Evolutionary conservation across 2,113 vertebrate genomes (phyloP), one percentile per base, ranked within the genome.

Genomic region (Neotoma lepida): DNA sequence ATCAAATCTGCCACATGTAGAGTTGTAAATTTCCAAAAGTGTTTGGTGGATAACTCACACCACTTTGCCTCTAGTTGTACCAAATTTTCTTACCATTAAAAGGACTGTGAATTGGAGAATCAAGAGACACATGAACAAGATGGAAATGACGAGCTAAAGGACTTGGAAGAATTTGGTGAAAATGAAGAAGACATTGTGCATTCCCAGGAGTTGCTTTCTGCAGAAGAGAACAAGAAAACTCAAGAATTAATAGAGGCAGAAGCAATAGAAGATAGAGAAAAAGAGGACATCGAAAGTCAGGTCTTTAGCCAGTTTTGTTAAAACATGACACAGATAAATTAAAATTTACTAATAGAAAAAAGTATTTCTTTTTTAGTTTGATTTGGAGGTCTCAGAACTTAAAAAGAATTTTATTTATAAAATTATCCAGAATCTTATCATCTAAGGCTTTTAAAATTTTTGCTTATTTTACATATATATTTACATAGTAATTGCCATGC

Each of bases 51-150:
- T 95, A 95, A 89, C 81, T 89, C 73, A n/a, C 66, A 81, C 91
- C 94, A 73, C 77, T 91, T 96, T 96, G 85, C 39, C 61, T 87
- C 30, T 89, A 96, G 90, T 96, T 97, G 97, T 82, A 95, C 73
- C 84, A 97, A 95, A 44, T 98, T 94, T 98, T 98, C 89, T 98
- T 98, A 88, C 93, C 89, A 97, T 97, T 98, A 94, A 98, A 98
- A 99, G 98, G 98, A 99, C 93, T 94, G 96, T 98, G 98, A 99
- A 92, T 89, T 98, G 97, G 98, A 99, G 96, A 98, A 97, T 97
- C 98, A 98, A 95, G 98, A 99, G 94, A 92, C 97, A 97, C 98
- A 98, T 94, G 98, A 99, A 96, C 98, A 98, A 96, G 98, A 99
- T 58, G 98, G 97, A 97, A 98, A 95, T 95, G 98, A 98, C 7